Evolutionary conservation across 2,888 invertebrate genomes (phyloP).

Genomic region (Sepioteuthis lessoniana): DNA sequence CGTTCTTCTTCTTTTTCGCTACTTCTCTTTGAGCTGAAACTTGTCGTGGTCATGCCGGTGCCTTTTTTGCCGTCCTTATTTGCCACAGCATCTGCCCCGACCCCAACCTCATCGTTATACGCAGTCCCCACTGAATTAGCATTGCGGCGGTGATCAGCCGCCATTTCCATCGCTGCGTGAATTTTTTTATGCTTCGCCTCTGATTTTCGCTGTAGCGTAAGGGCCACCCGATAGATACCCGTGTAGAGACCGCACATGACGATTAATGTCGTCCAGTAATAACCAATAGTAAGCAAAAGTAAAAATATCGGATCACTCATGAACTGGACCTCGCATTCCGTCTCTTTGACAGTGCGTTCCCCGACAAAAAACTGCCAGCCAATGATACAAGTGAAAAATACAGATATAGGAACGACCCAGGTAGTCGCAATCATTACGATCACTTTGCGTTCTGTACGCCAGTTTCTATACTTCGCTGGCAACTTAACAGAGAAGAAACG

Average conservation of each 20-base stretch:
- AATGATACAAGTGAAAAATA: conserved; percentile 98
- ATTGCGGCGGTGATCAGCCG: conserved; percentile 77
- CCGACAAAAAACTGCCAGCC: conserved; percentile 99
- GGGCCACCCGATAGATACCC: conserved; percentile 97
- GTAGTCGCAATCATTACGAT: conserved; percentile 96
- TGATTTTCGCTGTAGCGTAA: conserved; percentile 97
- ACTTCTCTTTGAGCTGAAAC: conserved; percentile 58
- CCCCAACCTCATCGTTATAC: background rate
- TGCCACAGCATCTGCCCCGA: background rate
- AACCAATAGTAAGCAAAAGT: conserved; percentile 94
- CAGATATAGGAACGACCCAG: conserved; percentile 95
- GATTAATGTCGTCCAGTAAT: conserved; percentile 97
- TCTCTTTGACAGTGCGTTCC: conserved; percentile 87
- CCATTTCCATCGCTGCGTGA: conserved; percentile 74
- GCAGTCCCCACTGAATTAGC: background rate
- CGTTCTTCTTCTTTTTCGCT: conserved; percentile 80
- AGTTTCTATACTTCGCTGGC: conserved; percentile 95
- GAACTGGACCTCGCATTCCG: conserved; percentile 96
- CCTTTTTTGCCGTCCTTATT: conserved; percentile 59
- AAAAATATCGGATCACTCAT: conserved; percentile 97
- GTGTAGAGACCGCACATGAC: conserved; percentile 96
- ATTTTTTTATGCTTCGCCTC: conserved; percentile 93
- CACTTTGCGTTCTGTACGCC: conserved; percentile 94
- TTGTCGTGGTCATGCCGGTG: conserved; percentile 60
- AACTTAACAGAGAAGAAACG: conserved; percentile 99